Conservation (phyloP, 2,797 vertebrate species). For the Enteromius anoplus region DNA sequence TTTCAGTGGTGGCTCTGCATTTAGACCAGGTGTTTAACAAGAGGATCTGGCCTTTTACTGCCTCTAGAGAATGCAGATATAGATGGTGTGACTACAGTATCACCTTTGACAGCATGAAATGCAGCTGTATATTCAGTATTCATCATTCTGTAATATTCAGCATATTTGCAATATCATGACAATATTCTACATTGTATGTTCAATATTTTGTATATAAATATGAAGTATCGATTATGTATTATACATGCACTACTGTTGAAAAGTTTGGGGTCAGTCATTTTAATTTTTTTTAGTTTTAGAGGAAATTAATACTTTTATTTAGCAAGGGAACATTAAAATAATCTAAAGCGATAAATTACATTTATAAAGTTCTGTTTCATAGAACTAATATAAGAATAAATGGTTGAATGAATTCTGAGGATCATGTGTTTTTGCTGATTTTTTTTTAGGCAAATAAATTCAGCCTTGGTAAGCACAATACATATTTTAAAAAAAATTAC, state of each 20-base stretch:
- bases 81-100: not conserved
- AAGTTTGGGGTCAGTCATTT: not conserved
- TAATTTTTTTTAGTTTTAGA: not conserved
- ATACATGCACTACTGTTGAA: not conserved
- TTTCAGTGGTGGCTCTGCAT: not conserved
- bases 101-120: not conserved
- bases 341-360: not conserved
- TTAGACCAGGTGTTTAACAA: not conserved
- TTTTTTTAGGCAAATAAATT: not conserved
- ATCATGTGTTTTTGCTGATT: not conserved
- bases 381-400: not conserved
- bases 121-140: not conserved
- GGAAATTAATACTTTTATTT: not conserved
- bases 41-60: not conserved
- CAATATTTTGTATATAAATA: not conserved
- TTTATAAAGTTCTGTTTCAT: not conserved
- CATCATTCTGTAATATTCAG: not conserved
- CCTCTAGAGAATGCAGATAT: not conserved
- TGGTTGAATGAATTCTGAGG: not conserved
- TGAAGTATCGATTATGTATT: not conserved
- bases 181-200: not conserved
- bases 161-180: not conserved
- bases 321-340: not conserved
- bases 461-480: not conserved
- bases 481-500: not conserved